Percentiles rank a stretch among this genome's conserved stretches.
phyloP scores from a whole-genome alignment of 2,797 vertebrate species.

The Huso huso region DNA sequence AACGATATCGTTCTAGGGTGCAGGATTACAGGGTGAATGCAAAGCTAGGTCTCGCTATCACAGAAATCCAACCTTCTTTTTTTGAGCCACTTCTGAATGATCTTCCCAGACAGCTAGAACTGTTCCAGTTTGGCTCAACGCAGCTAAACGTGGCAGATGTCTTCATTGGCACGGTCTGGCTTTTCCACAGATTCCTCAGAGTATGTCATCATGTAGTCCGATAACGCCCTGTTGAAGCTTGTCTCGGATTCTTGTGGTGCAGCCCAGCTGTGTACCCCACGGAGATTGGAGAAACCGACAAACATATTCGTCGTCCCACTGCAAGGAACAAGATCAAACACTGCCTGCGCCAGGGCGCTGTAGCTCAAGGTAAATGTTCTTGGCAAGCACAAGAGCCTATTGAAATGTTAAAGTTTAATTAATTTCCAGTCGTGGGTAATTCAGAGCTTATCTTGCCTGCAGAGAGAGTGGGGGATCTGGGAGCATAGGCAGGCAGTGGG shows the following conservation, averaged over 20 bases:
- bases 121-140: no score
- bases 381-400: not conserved
- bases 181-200: not conserved
- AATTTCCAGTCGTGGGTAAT: not conserved
- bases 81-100: no score
- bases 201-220: not conserved
- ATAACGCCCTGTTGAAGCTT: not conserved
- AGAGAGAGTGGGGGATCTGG: conserved; percentile 1
- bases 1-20: no score
- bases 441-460: conserved; percentile 1
- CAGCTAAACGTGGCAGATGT: not conserved
- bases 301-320: conserved; percentile 8
- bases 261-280: conserved; percentile 5
- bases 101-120: no score
- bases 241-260: not conserved
- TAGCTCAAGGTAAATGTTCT: conserved; percentile 8
- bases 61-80: no score
- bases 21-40: no score
- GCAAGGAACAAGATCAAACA: conserved; percentile 3
- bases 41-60: no score
- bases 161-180: not conserved
- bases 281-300: not conserved
- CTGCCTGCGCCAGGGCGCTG: not conserved
- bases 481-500: not conserved
- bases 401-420: conserved; percentile 1